Evolutionary conservation across 2,888 invertebrate species (phyloP).

Genomic region (Rosalia funebris): DNA sequence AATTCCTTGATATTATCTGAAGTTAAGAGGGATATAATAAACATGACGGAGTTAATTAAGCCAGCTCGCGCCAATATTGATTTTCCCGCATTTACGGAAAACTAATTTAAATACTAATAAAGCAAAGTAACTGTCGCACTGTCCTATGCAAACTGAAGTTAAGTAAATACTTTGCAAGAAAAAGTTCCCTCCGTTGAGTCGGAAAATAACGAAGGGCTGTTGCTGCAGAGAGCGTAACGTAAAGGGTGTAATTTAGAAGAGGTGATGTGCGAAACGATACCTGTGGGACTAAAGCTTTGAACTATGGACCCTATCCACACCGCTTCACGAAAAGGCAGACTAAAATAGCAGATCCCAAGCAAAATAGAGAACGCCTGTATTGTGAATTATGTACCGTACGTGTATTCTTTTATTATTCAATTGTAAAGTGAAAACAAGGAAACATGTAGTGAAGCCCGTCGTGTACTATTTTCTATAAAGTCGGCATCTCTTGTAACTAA

Average conservation of each 20-base stretch:
- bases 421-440: neutral
- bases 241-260: constrained; percentile 6
- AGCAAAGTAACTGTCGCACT: no score
- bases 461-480: no score
- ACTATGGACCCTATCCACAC: constrained; percentile 2
- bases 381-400: constrained; percentile 5
- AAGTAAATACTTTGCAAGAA: neutral
- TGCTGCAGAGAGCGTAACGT: neutral
- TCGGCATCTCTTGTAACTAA: no score
- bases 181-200: neutral
- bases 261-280: constrained; percentile 9
- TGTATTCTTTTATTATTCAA: constrained; percentile 10
- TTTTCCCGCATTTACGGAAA: no score
- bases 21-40: no score
- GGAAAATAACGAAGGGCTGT: constrained; percentile 3
- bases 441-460: no score
- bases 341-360: neutral
- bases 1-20: no score
- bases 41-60: no score
- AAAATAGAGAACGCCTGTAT: constrained; percentile 6
- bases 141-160: no score
- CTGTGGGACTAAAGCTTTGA: constrained; percentile 3
- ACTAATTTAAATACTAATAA: no score
- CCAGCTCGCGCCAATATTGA: no score
- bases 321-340: neutral